A percentile compares a stretch with the other conserved stretches of the same genome.
phyloP scores from a whole-genome alignment of 2,888 invertebrate species.

The Myopa tessellatipennis region DNA sequence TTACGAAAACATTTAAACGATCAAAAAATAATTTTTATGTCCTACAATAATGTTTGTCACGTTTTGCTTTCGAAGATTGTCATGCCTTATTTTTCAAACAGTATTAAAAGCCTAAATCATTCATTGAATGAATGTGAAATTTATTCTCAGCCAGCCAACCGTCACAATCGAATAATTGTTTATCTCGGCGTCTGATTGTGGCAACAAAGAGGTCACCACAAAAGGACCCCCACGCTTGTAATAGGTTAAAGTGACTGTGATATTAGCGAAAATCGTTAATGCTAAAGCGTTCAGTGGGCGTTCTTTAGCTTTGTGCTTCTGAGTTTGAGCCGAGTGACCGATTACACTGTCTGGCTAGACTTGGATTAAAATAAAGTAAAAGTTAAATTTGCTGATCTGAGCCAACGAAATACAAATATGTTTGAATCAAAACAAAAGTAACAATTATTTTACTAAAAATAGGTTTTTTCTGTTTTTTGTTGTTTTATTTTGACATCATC shows the following conservation, averaged over 20 bases:
- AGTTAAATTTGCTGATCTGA: no score
- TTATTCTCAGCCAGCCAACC: no score
- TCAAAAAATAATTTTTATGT: no score
- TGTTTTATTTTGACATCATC: neutral
- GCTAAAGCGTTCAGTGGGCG: neutral
- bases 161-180: neutral
- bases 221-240: constrained; percentile 1
- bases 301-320: neutral
- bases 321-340: neutral
- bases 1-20: no score
- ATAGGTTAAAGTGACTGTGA: neutral
- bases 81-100: no score
- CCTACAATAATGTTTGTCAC: neutral
- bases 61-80: neutral
- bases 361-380: no score
- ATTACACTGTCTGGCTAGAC: no score
- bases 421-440: no score
- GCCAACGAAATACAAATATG: no score
- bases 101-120: no score
- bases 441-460: neutral
- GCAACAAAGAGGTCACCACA: constrained; percentile 6
- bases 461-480: neutral
- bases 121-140: no score
- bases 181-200: constrained; percentile 14
- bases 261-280: neutral